Conservation (phyloP, 2,113 vertebrate species). For the Xiphophorus maculatus region DNA sequence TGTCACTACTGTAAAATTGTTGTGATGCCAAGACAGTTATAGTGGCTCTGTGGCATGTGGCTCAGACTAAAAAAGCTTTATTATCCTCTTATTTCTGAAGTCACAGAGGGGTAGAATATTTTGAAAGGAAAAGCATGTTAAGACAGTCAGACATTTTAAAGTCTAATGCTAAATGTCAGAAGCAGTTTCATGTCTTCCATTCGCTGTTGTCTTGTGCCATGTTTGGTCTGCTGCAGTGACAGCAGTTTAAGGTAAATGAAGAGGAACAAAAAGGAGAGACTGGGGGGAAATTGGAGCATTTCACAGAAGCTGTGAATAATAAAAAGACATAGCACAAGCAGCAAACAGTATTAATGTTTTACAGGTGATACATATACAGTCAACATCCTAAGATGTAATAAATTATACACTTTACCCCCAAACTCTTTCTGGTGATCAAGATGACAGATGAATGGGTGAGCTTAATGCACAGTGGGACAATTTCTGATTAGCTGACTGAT, state of each 20-base stretch:
- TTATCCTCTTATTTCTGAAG: background rate
- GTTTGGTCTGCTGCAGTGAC: conserved; percentile 45
- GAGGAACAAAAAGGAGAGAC: conserved; percentile 17
- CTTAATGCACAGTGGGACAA: conserved; percentile 1
- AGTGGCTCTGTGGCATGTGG: background rate
- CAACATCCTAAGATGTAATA: background rate
- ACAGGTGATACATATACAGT: conserved; percentile 38
- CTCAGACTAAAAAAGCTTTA: conserved; percentile 7
- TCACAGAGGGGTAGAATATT: background rate
- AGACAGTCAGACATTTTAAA: conserved; percentile 26
- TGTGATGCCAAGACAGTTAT: background rate
- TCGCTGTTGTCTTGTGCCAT: conserved; percentile 49
- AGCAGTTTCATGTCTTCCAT: conserved; percentile 48
- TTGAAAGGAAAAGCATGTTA: conserved; percentile 1
- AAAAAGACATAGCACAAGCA: conserved; percentile 8
- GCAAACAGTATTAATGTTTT: conserved; percentile 20
- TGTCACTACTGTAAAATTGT: background rate
- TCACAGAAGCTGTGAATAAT: conserved; percentile 16
- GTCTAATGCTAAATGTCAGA: conserved; percentile 59
- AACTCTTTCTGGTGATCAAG: background rate
- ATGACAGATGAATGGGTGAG: background rate
- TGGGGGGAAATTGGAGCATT: conserved; percentile 44
- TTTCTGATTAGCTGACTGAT: no score
- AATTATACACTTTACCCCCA: conserved; percentile 9
- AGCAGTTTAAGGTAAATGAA: conserved; percentile 29